Evolutionary conservation across 1,140 invertebrate species (phyloP), one percentile per base, ranked within the genome.

Genomic region (Pinna nobilis): DNA sequence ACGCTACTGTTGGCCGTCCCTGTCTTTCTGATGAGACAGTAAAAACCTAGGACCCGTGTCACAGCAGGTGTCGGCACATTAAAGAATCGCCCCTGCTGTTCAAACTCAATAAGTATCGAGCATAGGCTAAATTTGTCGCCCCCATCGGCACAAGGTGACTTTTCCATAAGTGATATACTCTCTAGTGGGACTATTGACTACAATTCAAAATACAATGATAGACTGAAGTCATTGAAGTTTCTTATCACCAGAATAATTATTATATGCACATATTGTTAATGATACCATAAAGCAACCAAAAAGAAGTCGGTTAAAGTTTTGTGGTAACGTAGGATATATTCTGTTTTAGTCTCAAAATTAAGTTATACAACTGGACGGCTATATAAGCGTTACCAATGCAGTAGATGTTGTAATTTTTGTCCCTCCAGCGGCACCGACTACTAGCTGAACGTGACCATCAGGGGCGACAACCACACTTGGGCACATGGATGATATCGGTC

Each of bases 401-500:
- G 95, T 91, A 28, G 94, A 91, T 2, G 95, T 94, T 0, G 93
- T 94, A 61, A 99, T 99, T 86, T 94, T 94, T 0, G 95, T 94
- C 0, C 97, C 97, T 32, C 98, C 98, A 20, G 96, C 94, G 2
- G 94, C 95, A 0, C 97, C 97, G 47, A 98, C 91, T 0, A 95
- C 93, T 84, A 98, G 87, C 68, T 92, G 92, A 0, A 87, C 94
- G 72, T 95, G 91, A 20, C 94, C 94, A 60, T 93, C 25, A 6
- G 76, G 25, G 78, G 96, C 93, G 0, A 94, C 90, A 23, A 98
- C 90, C 57, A 99, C 93, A 23, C 94, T 91, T 0, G 98, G 97
- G 74, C 91, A 92, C 94, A 97, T 97, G 2, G 97, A 98, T 0
- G 96, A 98, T 74, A 97, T 86, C 0, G 97, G 94, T 37, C 95